These are phyloP conservation scores for Paedocypris sp. DNA, from an alignment of 2,113 vertebrate species.

Conservation along the genomic window DNA sequence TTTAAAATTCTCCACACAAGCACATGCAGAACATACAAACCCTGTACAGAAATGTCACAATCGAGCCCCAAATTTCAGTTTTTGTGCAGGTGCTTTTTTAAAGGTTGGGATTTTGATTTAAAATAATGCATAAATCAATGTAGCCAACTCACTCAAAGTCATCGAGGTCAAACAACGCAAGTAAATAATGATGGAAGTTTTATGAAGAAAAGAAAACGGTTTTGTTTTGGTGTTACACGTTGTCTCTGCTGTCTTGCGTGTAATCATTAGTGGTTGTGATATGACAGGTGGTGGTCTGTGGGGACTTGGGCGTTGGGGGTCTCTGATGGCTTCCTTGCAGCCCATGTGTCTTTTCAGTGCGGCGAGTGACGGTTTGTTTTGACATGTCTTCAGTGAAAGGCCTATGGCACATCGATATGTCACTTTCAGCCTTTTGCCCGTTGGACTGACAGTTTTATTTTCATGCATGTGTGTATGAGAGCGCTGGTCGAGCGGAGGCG, in stretches of 20 bases:
- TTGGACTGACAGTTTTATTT: constrained; percentile 11
- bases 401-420: constrained; percentile 11
- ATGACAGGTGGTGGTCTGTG: neutral
- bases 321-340: neutral
- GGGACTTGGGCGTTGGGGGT: neutral
- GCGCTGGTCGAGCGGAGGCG: neutral
- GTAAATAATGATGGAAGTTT: neutral
- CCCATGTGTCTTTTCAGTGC: neutral
- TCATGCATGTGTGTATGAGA: neutral
- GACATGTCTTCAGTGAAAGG: constrained; percentile 21
- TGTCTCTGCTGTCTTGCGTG: neutral
- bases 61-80: too few relatives aligned
- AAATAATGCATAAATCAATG: too few relatives aligned
- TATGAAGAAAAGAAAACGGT: neutral
- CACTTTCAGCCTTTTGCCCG: neutral
- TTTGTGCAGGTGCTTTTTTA: too few relatives aligned
- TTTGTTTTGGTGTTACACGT: neutral
- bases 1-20: too few relatives aligned
- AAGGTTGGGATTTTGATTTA: too few relatives aligned
- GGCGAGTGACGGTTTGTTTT: constrained; percentile 23
- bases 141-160: too few relatives aligned
- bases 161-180: neutral
- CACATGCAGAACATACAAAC: too few relatives aligned
- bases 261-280: constrained; percentile 17
- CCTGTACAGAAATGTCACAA: too few relatives aligned